These are phyloP conservation scores for Rutilus rutilus DNA, from an alignment of 2,113 vertebrate genomes.

Conservation along the genomic window DNA sequence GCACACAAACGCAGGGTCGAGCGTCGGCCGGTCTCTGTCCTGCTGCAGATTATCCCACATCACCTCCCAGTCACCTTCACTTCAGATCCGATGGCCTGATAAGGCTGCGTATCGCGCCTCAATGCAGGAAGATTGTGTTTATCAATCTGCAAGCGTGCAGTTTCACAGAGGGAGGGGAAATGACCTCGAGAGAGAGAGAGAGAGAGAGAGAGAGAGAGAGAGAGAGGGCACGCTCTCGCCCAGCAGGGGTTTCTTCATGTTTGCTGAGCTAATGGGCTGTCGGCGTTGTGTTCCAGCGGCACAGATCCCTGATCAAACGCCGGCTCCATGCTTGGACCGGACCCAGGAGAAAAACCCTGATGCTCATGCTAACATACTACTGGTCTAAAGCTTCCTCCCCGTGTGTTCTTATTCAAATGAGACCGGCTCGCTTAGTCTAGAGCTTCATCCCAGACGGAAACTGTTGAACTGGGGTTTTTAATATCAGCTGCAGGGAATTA, in stretches of 20 bases:
- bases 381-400: slow-evolving; percentile 5
- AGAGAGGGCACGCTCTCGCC: neutral
- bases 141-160: neutral
- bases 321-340: slow-evolving; percentile 34
- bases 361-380: slow-evolving; percentile 4
- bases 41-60: too few species aligned
- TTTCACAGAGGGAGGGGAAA: slow-evolving; percentile 4
- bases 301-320: slow-evolving; percentile 50
- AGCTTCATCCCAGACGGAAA: neutral
- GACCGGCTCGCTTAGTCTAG: neutral
- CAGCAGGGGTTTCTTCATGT: slow-evolving; percentile 20
- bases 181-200: neutral
- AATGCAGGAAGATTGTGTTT: neutral
- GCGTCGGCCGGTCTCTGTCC: too few species aligned
- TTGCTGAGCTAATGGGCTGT: slow-evolving; percentile 51
- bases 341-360: slow-evolving; percentile 9
- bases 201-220: neutral
- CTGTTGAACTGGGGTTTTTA: neutral
- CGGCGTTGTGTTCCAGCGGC: slow-evolving; percentile 35
- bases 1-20: too few species aligned
- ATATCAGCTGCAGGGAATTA: too few species aligned
- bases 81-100: neutral
- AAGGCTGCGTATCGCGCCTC: neutral
- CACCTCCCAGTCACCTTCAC: neutral
- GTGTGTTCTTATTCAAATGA: neutral